phyloP scores from a whole-genome alignment of 2,888 invertebrate species.

The Cactoblastis cactorum region DNA sequence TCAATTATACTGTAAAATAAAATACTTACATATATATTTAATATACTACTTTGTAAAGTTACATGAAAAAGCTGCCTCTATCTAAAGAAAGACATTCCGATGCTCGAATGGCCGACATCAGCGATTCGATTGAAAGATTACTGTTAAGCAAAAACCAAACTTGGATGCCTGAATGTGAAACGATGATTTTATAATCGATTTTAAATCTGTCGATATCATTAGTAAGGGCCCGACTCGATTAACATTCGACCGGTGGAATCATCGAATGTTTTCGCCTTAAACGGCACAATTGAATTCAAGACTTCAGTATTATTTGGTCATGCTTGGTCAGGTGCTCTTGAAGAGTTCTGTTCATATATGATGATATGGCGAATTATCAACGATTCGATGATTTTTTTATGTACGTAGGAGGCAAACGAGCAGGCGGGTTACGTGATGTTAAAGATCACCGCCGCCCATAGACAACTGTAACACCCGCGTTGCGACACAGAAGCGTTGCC shows the following conservation, averaged over 20 bases:
- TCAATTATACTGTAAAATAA: background rate
- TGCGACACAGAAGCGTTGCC: too few relatives aligned
- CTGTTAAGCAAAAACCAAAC: constrained; percentile 10
- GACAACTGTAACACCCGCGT: too few relatives aligned
- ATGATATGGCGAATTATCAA: background rate
- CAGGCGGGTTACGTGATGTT: background rate
- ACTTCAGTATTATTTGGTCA: constrained; percentile 3
- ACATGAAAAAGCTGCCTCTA: background rate
- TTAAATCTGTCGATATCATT: constrained; percentile 12
- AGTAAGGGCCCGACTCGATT: constrained; percentile 7
- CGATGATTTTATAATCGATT: constrained; percentile 9
- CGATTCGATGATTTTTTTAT: background rate
- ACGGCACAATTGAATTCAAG: background rate
- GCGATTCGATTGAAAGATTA: constrained; percentile 14
- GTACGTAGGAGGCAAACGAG: too few relatives aligned
- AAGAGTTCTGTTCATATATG: background rate
- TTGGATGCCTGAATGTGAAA: constrained; percentile 10
- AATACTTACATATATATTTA: too few relatives aligned
- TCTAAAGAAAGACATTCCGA: constrained; percentile 1
- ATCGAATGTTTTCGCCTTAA: constrained; percentile 8
- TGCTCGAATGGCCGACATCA: too few relatives aligned
- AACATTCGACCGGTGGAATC: constrained; percentile 10
- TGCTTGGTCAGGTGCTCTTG: background rate
- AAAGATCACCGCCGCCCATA: too few relatives aligned
- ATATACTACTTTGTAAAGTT: background rate